A percentile compares a stretch with the other conserved stretches of the same genome.
Evolutionary conservation across 1,140 invertebrate species (phyloP).

Genomic region (Achroia grisella): DNA sequence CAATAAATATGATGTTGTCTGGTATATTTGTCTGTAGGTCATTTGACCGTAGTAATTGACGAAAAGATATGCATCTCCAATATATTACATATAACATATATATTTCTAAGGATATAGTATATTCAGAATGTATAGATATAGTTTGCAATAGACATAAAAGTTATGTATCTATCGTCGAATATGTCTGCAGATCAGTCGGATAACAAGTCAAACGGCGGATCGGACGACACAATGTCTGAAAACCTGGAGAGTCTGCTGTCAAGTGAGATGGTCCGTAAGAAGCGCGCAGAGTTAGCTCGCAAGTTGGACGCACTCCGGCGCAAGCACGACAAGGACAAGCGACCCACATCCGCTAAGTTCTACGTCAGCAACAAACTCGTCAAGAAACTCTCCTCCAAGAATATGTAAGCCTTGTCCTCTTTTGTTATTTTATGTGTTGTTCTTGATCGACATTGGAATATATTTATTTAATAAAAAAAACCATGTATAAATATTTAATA

Average conservation of each 20-base stretch:
- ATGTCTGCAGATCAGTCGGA: conserved; percentile 23
- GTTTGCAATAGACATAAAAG: too few species aligned
- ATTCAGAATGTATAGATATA: too few species aligned
- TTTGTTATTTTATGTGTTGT: background rate
- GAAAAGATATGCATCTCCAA: too few species aligned
- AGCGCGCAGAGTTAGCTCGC: conserved; percentile 87
- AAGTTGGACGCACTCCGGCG: conserved; percentile 88
- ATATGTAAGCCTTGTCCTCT: conserved; percentile 79
- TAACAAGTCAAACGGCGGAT: conserved; percentile 47
- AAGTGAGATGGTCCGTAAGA: conserved; percentile 87
- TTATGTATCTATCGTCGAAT: too few species aligned
- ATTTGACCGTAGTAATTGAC: too few species aligned
- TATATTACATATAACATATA: background rate
- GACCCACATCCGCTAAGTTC: conserved; percentile 80
- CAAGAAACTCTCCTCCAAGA: conserved; percentile 86
- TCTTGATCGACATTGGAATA: background rate
- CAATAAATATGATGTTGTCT: too few species aligned
- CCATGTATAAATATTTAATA: too few species aligned
- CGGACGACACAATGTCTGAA: conserved; percentile 81
- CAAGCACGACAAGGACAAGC: conserved; percentile 89
- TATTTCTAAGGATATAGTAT: too few species aligned
- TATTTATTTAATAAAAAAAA: too few species aligned
- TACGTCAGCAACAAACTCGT: conserved; percentile 83
- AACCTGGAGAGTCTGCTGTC: conserved; percentile 86
- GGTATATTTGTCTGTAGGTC: too few species aligned